Conservation (phyloP, 2,888 invertebrate species). For the Rhorus exstirpatorius region DNA sequence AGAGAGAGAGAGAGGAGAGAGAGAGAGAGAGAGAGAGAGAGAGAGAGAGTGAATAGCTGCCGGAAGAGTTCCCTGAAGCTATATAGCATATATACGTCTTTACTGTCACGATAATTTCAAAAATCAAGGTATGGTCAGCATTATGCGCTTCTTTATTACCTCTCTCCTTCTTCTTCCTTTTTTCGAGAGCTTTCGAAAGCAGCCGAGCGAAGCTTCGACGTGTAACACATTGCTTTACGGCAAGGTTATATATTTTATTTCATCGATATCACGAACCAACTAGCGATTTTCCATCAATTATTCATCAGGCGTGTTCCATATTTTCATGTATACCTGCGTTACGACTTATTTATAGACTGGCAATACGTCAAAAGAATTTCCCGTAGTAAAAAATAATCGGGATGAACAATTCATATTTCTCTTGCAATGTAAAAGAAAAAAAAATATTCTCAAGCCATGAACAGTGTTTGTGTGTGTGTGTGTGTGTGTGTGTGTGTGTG, state of each 20-base stretch:
- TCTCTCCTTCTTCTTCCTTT: slow-evolving; percentile 9
- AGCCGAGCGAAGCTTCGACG: slow-evolving; percentile 14
- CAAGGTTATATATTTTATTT: slow-evolving; percentile 48
- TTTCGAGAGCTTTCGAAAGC: slow-evolving; percentile 36
- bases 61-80: slow-evolving; percentile 46
- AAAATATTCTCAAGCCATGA: not conserved
- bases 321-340: slow-evolving; percentile 21
- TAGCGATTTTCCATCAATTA: slow-evolving; percentile 65
- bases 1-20: too few relatives aligned
- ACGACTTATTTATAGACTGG: slow-evolving; percentile 43
- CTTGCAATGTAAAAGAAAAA: not conserved
- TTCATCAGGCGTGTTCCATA: slow-evolving; percentile 54
- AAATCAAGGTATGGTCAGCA: slow-evolving; percentile 19
- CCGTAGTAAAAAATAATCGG: not conserved
- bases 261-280: slow-evolving; percentile 40
- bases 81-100: slow-evolving; percentile 29
- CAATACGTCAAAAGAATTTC: slow-evolving; percentile 39
- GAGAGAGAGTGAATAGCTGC: too few relatives aligned
- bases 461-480: too few relatives aligned
- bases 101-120: slow-evolving; percentile 60
- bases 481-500: too few relatives aligned
- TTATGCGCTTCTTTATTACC: slow-evolving; percentile 45
- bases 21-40: too few relatives aligned
- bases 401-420: slow-evolving; percentile 5
- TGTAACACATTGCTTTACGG: slow-evolving; percentile 45